phyloP scores from a whole-genome alignment of 1,140 invertebrate genomes.

The Macrotrachela quadricornifera region DNA sequence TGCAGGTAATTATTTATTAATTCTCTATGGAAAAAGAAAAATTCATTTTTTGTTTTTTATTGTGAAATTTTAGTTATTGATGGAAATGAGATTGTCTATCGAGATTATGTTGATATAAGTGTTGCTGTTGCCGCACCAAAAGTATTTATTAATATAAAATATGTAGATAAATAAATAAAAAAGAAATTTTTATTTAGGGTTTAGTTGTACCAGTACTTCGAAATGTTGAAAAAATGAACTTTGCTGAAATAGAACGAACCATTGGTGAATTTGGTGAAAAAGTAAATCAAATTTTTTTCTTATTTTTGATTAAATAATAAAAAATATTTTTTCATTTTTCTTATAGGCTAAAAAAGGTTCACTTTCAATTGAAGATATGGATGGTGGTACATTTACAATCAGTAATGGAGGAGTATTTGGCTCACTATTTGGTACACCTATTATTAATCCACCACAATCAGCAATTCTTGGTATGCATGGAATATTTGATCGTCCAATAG shows the following conservation, averaged over 20 bases:
- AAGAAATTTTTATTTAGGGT: constrained; percentile 36
- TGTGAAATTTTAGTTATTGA: constrained; percentile 55
- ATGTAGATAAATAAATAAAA: background rate
- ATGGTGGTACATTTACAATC: constrained; percentile 98
- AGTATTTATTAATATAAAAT: constrained; percentile 22
- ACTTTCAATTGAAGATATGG: constrained; percentile 94
- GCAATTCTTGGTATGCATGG: constrained; percentile 99
- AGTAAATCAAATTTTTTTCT: constrained; percentile 39
- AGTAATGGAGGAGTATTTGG: constrained; percentile 98
- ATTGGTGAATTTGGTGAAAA: constrained; percentile 77
- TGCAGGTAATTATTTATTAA: constrained; percentile 35
- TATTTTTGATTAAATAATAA: background rate
- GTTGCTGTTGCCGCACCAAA: constrained; percentile 99
- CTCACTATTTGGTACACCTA: constrained; percentile 88
- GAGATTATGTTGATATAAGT: constrained; percentile 89
- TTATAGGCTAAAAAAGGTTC: constrained; percentile 36
- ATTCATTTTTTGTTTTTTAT: constrained; percentile 2
- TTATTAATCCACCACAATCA: constrained; percentile 98
- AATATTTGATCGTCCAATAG: constrained; percentile 80
- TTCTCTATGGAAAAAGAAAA: background rate
- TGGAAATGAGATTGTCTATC: constrained; percentile 77
- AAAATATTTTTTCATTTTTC: background rate
- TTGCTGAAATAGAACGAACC: constrained; percentile 78
- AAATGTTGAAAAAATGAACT: constrained; percentile 86
- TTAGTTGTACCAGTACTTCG: constrained; percentile 89